A percentile compares a stretch with the other conserved stretches of the same genome.
Conservation (phyloP, 2,113 vertebrate species). For the Cavia aperea region DNA sequence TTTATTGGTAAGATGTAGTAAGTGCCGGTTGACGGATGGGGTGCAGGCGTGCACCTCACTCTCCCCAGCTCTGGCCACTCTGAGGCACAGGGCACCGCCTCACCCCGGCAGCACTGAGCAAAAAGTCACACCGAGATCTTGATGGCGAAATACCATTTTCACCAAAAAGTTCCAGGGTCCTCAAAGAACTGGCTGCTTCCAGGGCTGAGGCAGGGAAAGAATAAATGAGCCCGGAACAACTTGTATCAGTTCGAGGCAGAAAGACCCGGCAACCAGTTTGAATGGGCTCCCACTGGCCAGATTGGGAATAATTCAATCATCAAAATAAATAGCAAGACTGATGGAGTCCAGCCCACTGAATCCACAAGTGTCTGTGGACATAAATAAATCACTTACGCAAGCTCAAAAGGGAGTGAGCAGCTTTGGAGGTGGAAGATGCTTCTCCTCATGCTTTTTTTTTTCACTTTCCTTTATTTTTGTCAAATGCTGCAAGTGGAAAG, state of each 20-base stretch:
- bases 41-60: too few relatives aligned
- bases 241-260: background rate
- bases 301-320: background rate
- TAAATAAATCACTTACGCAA: background rate
- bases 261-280: background rate
- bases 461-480: slow-evolving; percentile 7
- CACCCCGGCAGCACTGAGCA: background rate
- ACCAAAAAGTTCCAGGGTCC: background rate
- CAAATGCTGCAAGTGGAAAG: slow-evolving; percentile 63
- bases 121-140: background rate
- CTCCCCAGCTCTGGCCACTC: background rate
- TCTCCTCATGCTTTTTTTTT: background rate
- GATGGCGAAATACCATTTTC: slow-evolving; percentile 28
- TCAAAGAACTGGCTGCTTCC: background rate
- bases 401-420: background rate
- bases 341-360: background rate
- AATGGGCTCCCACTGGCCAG: background rate
- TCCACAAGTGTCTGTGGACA: background rate
- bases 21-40: background rate
- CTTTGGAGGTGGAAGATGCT: background rate
- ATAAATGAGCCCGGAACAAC: background rate
- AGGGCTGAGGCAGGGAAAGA: background rate
- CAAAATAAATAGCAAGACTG: background rate
- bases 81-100: background rate
- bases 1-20: background rate